These are phyloP conservation scores for Philotrypesis tridentata DNA, from an alignment of 1,140 invertebrate genomes.

Conservation along the genomic window DNA sequence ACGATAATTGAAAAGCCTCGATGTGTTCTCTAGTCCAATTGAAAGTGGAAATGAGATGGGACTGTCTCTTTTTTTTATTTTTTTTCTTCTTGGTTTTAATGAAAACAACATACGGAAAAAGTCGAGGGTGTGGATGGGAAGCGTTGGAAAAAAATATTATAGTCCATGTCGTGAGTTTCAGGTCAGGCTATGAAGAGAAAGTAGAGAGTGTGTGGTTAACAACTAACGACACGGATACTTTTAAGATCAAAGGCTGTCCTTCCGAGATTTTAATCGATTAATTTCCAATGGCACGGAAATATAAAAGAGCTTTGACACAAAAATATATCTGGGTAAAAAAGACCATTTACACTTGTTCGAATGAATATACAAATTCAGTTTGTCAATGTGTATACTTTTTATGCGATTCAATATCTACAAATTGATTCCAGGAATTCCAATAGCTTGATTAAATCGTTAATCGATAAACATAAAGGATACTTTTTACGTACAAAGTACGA, in stretches of 20 bases:
- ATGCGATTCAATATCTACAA: no score
- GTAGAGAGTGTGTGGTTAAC: neutral
- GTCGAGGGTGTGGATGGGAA: neutral
- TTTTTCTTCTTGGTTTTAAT: no score
- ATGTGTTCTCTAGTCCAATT: conserved; percentile 4
- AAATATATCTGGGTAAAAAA: no score
- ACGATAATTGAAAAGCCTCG: conserved; percentile 41
- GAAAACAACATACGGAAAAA: neutral
- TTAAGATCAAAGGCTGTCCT: conserved; percentile 25
- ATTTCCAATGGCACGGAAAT: conserved; percentile 26
- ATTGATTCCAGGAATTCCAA: no score
- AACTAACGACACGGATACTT: conserved; percentile 17
- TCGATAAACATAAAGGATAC: no score
- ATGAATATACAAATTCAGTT: no score
- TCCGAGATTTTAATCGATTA: conserved; percentile 30
- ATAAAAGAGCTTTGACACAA: no score
- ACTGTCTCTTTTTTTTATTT: neutral
- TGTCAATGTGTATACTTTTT: no score
- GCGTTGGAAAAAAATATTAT: conserved; percentile 3
- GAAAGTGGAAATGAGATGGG: conserved; percentile 27
- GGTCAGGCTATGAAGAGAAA: neutral
- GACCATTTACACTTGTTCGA: no score
- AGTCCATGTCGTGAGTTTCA: neutral
- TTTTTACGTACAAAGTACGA: no score
- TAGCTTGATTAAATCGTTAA: no score